Conservation (phyloP, 2,888 invertebrate species). For the Itoplectis maculator region DNA sequence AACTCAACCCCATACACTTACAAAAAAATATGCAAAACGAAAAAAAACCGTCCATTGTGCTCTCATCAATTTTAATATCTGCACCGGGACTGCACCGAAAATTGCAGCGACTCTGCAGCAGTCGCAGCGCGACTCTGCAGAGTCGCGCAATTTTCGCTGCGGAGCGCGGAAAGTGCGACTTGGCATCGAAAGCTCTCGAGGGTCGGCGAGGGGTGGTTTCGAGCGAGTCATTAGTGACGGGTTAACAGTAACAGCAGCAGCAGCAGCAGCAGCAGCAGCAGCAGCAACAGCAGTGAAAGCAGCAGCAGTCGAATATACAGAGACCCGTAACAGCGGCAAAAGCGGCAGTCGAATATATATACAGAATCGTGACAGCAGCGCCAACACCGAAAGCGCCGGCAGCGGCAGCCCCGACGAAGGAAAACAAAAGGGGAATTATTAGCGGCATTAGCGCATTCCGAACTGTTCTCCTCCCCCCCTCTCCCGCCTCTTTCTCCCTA, state of each 20-base stretch:
- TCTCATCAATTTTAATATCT: slow-evolving; percentile 12
- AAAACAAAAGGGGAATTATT: slow-evolving; percentile 79
- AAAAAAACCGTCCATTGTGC: neutral
- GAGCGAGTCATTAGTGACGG: slow-evolving; percentile 24
- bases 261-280: neutral
- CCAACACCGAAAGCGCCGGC: neutral
- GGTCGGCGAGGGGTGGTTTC: neutral
- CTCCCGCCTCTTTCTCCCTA: too few species aligned
- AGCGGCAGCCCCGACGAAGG: slow-evolving; percentile 50
- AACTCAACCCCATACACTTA: too few species aligned
- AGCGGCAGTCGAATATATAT: neutral
- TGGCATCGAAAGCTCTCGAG: slow-evolving; percentile 58
- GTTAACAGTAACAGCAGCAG: neutral
- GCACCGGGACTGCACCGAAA: neutral
- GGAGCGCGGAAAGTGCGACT: slow-evolving; percentile 49
- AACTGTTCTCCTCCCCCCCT: slow-evolving; percentile 72
- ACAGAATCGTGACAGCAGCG: slow-evolving; percentile 40
- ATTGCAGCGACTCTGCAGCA: too few species aligned
- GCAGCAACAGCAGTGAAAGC: slow-evolving; percentile 20
- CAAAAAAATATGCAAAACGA: neutral
- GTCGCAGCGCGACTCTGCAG: neutral
- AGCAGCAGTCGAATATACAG: slow-evolving; percentile 2
- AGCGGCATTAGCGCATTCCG: slow-evolving; percentile 77
- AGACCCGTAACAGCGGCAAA: slow-evolving; percentile 43
- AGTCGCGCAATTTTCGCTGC: slow-evolving; percentile 58